These are phyloP conservation scores for Todus mexicanus DNA, from an alignment of 2,797 vertebrate genomes.

Conservation along the genomic window DNA sequence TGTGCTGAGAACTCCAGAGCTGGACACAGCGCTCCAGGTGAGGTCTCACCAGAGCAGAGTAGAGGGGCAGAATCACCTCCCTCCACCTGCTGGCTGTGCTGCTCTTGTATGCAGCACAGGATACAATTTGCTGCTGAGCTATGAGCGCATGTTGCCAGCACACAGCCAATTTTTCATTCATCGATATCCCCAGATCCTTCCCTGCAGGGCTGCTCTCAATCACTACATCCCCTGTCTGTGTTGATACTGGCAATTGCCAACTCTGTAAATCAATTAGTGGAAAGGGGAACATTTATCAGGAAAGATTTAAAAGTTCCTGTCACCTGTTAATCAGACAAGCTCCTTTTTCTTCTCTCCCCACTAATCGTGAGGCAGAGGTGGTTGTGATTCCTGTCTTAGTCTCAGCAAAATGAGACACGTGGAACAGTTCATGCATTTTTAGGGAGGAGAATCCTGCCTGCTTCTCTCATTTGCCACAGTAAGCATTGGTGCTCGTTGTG, in stretches of 20 bases:
- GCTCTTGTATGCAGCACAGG: neutral
- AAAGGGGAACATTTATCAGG: neutral
- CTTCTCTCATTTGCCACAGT: neutral
- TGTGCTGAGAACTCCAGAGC: neutral
- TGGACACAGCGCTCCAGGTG: neutral
- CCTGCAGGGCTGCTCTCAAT: neutral
- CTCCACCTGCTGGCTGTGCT: rapidly evolving
- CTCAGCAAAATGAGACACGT: neutral
- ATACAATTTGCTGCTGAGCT: neutral
- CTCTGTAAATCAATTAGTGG: neutral
- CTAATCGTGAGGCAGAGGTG: neutral
- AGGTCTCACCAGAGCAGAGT: neutral
- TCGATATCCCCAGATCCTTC: neutral
- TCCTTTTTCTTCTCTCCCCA: neutral
- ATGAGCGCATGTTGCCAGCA: rapidly evolving
- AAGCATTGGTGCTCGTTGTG: neutral
- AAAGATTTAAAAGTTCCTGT: neutral
- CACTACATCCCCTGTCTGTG: neutral
- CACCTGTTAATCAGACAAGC: neutral
- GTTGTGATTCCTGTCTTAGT: neutral
- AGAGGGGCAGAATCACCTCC: neutral
- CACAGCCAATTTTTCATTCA: neutral
- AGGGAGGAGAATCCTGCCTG: neutral
- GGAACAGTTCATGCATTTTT: neutral
- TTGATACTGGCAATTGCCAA: neutral